Conservation (phyloP, 2,113 vertebrate species). For the Sylvia atricapilla region DNA sequence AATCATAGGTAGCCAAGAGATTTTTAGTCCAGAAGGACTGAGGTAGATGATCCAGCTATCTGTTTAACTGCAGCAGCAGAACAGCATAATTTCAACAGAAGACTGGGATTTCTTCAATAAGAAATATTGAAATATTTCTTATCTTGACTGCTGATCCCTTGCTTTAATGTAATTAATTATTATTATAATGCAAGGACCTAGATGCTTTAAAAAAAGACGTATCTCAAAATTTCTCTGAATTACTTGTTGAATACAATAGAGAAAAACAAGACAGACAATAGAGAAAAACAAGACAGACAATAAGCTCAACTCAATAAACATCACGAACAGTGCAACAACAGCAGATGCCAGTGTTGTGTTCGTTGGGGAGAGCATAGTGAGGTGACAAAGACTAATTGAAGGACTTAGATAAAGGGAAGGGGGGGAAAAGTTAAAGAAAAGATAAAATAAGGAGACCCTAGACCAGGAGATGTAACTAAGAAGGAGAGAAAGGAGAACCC, state of each 20-base stretch:
- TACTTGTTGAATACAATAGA: neutral
- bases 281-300: neutral
- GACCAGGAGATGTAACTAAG: neutral
- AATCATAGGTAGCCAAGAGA: neutral
- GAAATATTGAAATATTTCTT: neutral
- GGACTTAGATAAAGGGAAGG: neutral
- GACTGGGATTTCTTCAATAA: neutral
- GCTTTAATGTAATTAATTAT: neutral
- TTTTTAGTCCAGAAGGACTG: neutral
- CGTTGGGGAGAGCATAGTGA: neutral
- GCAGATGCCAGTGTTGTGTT: neutral
- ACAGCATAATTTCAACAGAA: neutral
- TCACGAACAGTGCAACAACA: neutral
- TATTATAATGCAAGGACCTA: neutral
- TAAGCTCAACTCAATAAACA: neutral
- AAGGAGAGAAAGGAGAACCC: neutral
- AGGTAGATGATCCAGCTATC: neutral
- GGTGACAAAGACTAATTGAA: neutral
- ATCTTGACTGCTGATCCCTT: neutral
- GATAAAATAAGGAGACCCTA: neutral
- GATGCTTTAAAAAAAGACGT: neutral
- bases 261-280: neutral
- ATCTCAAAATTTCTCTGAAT: neutral
- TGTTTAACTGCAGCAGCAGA: neutral
- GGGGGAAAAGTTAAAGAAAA: neutral